Conservation (phyloP, 2,888 invertebrate genomes). For the Drosophila rubida region DNA sequence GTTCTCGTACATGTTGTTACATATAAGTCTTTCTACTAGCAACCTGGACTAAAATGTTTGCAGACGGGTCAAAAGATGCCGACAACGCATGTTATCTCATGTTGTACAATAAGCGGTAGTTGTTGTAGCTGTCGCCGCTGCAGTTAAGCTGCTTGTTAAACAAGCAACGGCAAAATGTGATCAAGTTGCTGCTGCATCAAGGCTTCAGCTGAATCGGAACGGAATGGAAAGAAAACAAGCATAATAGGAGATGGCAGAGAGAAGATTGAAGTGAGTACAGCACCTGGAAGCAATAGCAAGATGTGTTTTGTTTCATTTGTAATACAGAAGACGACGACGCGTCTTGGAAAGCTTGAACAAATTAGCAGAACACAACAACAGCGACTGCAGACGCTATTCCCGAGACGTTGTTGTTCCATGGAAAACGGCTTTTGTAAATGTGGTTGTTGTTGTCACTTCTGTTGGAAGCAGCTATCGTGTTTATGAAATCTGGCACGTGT, state of each 20-base stretch:
- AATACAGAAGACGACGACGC: constrained; percentile 37
- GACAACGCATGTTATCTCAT: constrained; percentile 40
- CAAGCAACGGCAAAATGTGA: constrained; percentile 40
- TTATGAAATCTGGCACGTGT: constrained; percentile 58
- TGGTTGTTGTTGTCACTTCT: constrained; percentile 24
- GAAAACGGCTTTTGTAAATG: constrained; percentile 34
- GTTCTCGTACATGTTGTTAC: no score
- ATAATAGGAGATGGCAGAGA: neutral
- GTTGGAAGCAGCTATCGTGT: constrained; percentile 37
- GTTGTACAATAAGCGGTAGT: constrained; percentile 36
- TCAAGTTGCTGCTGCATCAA: constrained; percentile 29
- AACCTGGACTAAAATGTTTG: constrained; percentile 3
- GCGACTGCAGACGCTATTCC: constrained; percentile 7
- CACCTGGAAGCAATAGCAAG: constrained; percentile 11
- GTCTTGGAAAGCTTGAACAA: constrained; percentile 37
- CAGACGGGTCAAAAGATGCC: constrained; percentile 46
- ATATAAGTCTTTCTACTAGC: no score
- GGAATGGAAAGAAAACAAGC: neutral
- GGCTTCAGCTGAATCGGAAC: constrained; percentile 12
- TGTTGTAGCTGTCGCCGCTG: constrained; percentile 17
- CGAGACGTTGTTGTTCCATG: constrained; percentile 42
- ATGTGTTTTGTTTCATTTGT: constrained; percentile 43
- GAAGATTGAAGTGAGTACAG: neutral
- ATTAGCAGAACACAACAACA: constrained; percentile 22
- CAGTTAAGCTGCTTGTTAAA: constrained; percentile 49